Evolutionary conservation across 1,140 invertebrate species (phyloP).

Genomic region (Lucilia cuprina): DNA sequence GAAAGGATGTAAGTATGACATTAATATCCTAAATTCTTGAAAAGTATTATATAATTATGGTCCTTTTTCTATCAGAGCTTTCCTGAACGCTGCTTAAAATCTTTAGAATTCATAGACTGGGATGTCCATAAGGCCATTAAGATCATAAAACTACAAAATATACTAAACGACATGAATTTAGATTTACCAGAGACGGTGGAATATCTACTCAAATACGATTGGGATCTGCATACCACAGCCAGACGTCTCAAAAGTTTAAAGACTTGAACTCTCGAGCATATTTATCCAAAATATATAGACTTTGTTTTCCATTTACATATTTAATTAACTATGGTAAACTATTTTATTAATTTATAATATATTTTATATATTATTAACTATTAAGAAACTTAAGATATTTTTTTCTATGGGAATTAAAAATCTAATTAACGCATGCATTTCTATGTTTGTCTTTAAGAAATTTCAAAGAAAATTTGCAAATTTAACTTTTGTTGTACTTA

Average conservation of each 20-base stretch:
- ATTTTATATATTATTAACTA: not conserved
- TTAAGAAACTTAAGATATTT: not conserved
- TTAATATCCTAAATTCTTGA: slow-evolving; percentile 14
- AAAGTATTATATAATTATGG: too few relatives aligned
- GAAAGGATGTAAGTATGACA: slow-evolving; percentile 73
- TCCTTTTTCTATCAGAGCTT: slow-evolving; percentile 70
- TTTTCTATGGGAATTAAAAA: not conserved
- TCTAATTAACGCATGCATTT: not conserved
- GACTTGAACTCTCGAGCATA: not conserved
- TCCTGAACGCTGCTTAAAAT: slow-evolving; percentile 79
- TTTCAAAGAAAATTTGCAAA: not conserved
- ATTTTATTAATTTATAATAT: not conserved
- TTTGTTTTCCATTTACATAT: not conserved
- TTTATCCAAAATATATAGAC: too few relatives aligned
- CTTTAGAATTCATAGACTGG: slow-evolving; percentile 85
- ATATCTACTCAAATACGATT: slow-evolving; percentile 62
- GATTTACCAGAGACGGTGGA: slow-evolving; percentile 61
- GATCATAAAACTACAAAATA: slow-evolving; percentile 76
- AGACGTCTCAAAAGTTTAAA: slow-evolving; percentile 56
- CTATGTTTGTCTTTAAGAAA: not conserved
- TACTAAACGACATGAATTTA: slow-evolving; percentile 64
- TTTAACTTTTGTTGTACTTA: not conserved
- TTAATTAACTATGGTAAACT: not conserved
- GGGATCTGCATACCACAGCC: slow-evolving; percentile 61
- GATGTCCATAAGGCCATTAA: slow-evolving; percentile 91